phyloP scores from a whole-genome alignment of 2,113 vertebrate species.

The Heloderma charlesbogerti region DNA sequence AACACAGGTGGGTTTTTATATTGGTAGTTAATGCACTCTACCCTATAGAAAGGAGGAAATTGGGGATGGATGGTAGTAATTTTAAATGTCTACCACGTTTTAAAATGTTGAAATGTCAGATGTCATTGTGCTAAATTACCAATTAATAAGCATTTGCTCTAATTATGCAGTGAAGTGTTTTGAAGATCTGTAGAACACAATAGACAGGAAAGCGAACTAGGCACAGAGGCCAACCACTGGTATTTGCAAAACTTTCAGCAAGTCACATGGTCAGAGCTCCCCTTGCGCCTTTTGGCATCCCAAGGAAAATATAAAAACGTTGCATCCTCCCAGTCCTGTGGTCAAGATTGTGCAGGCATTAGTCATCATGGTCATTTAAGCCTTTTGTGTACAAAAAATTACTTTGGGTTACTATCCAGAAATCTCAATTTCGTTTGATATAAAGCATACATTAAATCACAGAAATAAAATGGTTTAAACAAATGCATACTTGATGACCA shows the following conservation, averaged over 20 bases:
- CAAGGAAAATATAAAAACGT: not conserved
- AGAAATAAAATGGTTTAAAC: not conserved
- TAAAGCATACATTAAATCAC: not conserved
- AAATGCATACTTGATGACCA: not conserved
- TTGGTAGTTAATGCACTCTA: not conserved
- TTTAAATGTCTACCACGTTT: slow-evolving; percentile 30
- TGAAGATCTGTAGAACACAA: not conserved
- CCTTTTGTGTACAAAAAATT: not conserved
- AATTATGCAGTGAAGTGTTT: not conserved
- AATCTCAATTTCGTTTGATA: not conserved
- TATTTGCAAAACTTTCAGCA: not conserved
- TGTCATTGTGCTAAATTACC: accelerated
- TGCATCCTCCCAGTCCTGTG: not conserved
- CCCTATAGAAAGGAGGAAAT: not conserved
- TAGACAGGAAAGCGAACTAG: not conserved
- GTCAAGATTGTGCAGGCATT: not conserved
- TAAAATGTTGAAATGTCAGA: not conserved
- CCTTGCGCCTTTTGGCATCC: not conserved
- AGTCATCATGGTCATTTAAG: not conserved
- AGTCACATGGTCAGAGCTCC: not conserved
- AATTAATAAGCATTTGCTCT: slow-evolving; percentile 1
- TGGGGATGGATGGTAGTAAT: not conserved
- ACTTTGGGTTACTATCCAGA: not conserved
- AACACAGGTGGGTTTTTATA: not conserved
- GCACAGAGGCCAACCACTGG: not conserved